Conservation (phyloP, 2,797 vertebrate species). For the Merluccius polli region DNA sequence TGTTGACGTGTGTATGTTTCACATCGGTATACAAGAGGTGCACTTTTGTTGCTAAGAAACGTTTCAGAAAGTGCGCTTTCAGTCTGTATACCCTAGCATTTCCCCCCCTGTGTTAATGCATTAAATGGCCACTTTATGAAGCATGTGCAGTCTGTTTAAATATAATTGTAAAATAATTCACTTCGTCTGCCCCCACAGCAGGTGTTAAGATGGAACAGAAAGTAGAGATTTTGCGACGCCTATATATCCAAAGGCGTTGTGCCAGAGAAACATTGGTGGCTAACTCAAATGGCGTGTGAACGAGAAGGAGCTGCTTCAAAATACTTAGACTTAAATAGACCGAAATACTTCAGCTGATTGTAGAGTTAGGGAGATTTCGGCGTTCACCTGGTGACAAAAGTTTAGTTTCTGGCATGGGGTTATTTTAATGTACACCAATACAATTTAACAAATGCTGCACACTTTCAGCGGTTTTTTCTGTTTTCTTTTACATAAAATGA, state of each 20-base stretch:
- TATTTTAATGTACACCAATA: background rate
- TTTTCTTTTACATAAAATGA: too few relatives aligned
- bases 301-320: background rate
- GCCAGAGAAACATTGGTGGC: background rate
- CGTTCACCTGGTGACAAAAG: background rate
- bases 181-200: background rate
- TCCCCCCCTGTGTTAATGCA: background rate
- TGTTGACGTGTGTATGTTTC: constrained; percentile 28
- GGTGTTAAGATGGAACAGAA: background rate
- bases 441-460: background rate
- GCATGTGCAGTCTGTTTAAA: background rate
- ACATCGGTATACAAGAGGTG: constrained; percentile 38
- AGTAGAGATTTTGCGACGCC: background rate
- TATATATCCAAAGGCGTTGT: background rate
- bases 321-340: background rate
- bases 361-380: background rate
- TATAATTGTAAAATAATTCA: background rate
- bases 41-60: constrained; percentile 54
- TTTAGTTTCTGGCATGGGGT: background rate
- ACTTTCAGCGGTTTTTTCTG: background rate
- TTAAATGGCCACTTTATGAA: background rate
- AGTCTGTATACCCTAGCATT: background rate
- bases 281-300: background rate
- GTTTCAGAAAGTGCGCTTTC: background rate
- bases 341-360: too few relatives aligned